Conservation (phyloP, 2,888 invertebrate species). For the Eristalinus aeneus region DNA sequence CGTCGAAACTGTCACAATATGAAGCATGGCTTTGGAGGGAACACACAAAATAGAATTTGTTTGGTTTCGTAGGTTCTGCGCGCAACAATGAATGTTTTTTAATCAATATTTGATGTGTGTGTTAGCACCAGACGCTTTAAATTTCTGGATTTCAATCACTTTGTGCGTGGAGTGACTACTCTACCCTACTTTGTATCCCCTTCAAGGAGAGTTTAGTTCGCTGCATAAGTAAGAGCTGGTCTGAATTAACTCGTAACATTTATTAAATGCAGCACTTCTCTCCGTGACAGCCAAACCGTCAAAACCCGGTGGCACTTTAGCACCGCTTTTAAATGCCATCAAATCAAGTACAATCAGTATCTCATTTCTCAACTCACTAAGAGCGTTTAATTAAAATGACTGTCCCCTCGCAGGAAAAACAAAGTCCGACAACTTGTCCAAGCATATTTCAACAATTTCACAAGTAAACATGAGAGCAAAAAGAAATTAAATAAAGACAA, state of each 20-base stretch:
- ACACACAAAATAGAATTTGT: neutral
- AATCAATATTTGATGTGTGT: no score
- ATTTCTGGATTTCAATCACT: no score
- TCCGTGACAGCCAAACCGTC: neutral
- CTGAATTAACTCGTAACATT: neutral
- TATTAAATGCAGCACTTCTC: neutral
- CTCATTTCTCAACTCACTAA: constrained; percentile 50
- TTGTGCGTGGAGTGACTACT: no score
- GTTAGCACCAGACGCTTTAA: no score
- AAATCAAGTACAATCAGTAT: constrained; percentile 57
- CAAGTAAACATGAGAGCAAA: constrained; percentile 12
- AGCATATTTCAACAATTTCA: constrained; percentile 37
- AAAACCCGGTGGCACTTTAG: neutral
- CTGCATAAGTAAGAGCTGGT: neutral
- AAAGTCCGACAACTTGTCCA: constrained; percentile 54
- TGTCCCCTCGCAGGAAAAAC: constrained; percentile 37
- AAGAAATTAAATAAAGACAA: constrained; percentile 47
- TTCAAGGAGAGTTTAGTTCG: neutral
- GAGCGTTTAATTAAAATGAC: constrained; percentile 59
- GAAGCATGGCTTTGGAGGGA: neutral
- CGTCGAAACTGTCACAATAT: neutral
- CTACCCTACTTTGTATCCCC: neutral
- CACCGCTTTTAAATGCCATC: neutral
- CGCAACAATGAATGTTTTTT: no score
- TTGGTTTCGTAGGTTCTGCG: no score